Evolutionary conservation across 2,797 vertebrate genomes (phyloP).

Genomic region (Masticophis lateralis): DNA sequence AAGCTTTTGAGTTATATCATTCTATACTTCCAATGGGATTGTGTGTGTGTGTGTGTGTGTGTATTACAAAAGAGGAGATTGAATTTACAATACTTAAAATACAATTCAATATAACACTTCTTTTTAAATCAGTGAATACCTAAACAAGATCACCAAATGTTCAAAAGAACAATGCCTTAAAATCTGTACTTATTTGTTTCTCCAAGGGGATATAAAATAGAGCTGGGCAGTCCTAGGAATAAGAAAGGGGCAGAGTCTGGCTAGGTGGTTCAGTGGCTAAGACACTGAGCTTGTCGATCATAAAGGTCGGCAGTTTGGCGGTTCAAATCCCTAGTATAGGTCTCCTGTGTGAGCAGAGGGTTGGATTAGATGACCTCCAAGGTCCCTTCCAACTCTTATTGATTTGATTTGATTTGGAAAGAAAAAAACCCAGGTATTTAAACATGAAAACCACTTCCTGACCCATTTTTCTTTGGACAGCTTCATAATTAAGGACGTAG

Average conservation of each 20-base stretch:
- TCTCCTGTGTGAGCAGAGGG: too few relatives aligned
- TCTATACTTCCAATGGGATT: not conserved
- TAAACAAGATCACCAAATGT: not conserved
- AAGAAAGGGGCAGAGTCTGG: not conserved
- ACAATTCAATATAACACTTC: not conserved
- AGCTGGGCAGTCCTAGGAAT: constrained; percentile 28
- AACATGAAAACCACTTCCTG: not conserved
- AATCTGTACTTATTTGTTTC: not conserved
- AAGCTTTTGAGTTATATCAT: not conserved
- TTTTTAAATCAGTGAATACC: not conserved
- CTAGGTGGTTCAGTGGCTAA: too few relatives aligned
- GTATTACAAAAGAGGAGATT: too few relatives aligned
- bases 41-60: too few relatives aligned
- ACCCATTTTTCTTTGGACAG: not conserved
- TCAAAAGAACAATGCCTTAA: not conserved
- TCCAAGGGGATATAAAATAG: constrained; percentile 39
- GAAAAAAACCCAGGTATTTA: not conserved
- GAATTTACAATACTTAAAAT: not conserved
- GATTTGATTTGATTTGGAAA: too few relatives aligned
- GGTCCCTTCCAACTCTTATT: too few relatives aligned
- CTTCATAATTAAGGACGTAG: not conserved
- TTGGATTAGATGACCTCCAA: too few relatives aligned
- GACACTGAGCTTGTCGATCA: too few relatives aligned
- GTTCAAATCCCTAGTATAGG: too few relatives aligned
- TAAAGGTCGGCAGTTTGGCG: too few relatives aligned